These are phyloP conservation scores for Mormyrops boulengeri DNA, from an alignment of 2,797 vertebrate species.

Conservation along the genomic window DNA sequence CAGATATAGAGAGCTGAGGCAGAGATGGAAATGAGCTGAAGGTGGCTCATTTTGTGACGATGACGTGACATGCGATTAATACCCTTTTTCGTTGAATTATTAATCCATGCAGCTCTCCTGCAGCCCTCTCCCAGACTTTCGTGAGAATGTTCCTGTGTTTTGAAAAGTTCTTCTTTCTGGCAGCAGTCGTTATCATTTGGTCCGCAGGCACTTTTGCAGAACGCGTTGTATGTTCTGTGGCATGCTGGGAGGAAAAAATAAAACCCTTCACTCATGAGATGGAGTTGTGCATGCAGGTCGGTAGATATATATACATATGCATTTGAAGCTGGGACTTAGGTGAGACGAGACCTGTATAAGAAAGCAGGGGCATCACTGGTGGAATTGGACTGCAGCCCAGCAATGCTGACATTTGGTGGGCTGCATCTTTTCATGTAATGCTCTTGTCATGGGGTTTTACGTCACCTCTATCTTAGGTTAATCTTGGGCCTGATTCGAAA, in stretches of 20 bases:
- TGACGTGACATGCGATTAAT: background rate
- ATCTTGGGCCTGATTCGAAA: background rate
- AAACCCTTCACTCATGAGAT: background rate
- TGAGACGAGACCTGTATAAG: background rate
- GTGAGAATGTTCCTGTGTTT: background rate
- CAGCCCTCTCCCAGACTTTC: background rate
- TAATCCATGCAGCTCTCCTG: background rate
- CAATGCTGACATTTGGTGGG: background rate
- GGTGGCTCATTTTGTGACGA: background rate
- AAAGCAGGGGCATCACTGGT: background rate
- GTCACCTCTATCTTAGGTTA: background rate
- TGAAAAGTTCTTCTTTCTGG: background rate
- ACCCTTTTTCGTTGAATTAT: background rate
- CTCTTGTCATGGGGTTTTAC: background rate
- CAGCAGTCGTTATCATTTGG: background rate
- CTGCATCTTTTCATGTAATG: background rate
- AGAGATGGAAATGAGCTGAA: background rate
- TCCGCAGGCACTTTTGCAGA: background rate
- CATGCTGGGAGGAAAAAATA: background rate
- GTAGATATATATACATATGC: background rate
- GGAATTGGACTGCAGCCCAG: background rate
- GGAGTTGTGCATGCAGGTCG: background rate
- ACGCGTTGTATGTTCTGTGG: background rate
- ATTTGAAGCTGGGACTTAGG: background rate
- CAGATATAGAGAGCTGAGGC: background rate